These are phyloP conservation scores for Chrysolina americana DNA, from an alignment of 2,888 invertebrate genomes.

Conservation along the genomic window DNA sequence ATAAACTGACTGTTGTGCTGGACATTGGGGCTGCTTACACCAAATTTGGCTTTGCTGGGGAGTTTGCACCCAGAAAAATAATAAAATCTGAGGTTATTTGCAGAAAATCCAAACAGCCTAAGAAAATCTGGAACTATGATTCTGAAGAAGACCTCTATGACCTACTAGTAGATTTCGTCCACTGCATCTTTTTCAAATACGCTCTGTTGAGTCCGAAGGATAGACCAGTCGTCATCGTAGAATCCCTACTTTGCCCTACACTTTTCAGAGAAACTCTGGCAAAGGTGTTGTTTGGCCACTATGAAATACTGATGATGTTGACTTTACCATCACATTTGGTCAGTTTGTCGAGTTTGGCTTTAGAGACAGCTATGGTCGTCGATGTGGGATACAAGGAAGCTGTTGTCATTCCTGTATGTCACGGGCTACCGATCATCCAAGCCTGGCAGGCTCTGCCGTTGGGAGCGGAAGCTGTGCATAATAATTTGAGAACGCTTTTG, in stretches of 20 bases:
- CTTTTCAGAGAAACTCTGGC: conserved; percentile 89
- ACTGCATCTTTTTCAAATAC: conserved; percentile 91
- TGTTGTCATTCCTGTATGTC: conserved; percentile 85
- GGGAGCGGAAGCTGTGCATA: conserved; percentile 81
- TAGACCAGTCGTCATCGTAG: conserved; percentile 91
- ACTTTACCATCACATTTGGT: conserved; percentile 89
- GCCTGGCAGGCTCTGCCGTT: conserved; percentile 88
- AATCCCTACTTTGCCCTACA: conserved; percentile 88
- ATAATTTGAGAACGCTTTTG: conserved; percentile 67
- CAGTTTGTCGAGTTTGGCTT: conserved; percentile 86
- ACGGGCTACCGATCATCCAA: conserved; percentile 88
- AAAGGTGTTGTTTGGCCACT: conserved; percentile 87
- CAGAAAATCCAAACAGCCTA: conserved; percentile 74
- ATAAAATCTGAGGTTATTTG: conserved; percentile 84
- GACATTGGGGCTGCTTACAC: conserved; percentile 94
- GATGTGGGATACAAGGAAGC: conserved; percentile 92
- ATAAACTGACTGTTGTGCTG: conserved; percentile 85
- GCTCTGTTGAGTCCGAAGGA: conserved; percentile 94
- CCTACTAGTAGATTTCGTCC: conserved; percentile 89
- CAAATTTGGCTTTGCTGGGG: conserved; percentile 94
- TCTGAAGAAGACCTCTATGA: conserved; percentile 83
- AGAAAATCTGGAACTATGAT: conserved; percentile 78
- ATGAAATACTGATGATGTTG: conserved; percentile 79
- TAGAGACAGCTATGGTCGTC: conserved; percentile 86
- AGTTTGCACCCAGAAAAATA: conserved; percentile 90